Base-by-base conservation (phyloP, 2,888 invertebrate species). In the Lasioglossum morio region DNA sequence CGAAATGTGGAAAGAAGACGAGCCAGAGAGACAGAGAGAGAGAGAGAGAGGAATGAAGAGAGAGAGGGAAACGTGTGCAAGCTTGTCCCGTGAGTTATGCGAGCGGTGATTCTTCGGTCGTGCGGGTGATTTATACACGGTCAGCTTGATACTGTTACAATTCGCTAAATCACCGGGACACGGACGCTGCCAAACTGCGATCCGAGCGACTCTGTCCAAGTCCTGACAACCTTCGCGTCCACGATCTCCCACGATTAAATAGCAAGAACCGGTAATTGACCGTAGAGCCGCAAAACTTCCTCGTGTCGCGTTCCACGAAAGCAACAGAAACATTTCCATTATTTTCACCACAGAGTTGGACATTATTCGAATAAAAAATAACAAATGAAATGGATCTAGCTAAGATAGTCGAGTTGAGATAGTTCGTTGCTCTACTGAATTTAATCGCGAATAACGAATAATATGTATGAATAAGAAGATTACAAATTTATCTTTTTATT, bases 91-190 rank as follows among this genome's bases (percentile, higher is more conserved):
- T 87, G 82, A 86, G 84, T 89, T 87, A 85, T 77, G 82, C 81
- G 81, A 86, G 91, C 89, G 90, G 87, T 83, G 88, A 87, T 84
- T 88, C 88, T 88, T 87, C 87, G 78, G 82, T 88, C 85, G 87
- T 85, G 82, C 87, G 89, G 92, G 92, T 95, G 94, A 94, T 94
- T 95, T 94, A 95, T 94, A 93, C 92, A 89, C 90, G 94, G 94
- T 93, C 93, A 94, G 94, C 94, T 94, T 94, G 93, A 94, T 94
- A 93, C 93, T 94, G 94, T 95, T 94, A 94, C 93, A 94, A 94
- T 92, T 92, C 93, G 93, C 93, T 93, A 94, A 94, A 92, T 94
- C 93, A 91, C 91, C 92, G 89, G 88, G 87, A 79, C 86, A 84
- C 89, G 85, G 87, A 85, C 77, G 81, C 79, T 80, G 82, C 69